These are phyloP conservation scores for Anguilla megastoma DNA, from an alignment of 2,797 vertebrate genomes.

Conservation along the genomic window DNA sequence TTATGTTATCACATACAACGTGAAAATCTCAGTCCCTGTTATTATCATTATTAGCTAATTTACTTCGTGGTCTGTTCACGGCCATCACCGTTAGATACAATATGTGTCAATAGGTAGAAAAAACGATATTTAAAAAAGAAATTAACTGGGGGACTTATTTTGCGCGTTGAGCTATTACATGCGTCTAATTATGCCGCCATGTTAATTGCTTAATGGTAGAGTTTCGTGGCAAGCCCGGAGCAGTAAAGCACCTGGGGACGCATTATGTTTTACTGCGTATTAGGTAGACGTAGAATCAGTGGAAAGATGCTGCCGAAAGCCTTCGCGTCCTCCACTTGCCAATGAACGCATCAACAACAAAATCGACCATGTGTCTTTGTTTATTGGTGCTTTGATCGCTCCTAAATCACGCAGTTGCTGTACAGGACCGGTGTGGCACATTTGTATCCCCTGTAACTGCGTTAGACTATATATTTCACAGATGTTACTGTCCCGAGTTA, in stretches of 20 bases:
- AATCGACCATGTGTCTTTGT: conserved; percentile 8
- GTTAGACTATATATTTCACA: background rate
- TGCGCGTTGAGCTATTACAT: background rate
- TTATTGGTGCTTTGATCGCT: conserved; percentile 19
- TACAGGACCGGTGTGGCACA: conserved; percentile 28
- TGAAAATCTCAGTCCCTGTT: background rate
- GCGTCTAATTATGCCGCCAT: background rate
- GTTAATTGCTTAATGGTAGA: conserved; percentile 10
- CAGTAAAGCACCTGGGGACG: background rate
- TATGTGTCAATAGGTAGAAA: background rate
- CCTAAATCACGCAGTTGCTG: conserved; percentile 45
- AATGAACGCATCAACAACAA: conserved; percentile 16
- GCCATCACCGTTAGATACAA: background rate
- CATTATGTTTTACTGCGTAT: conserved; percentile 27
- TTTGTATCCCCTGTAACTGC: background rate
- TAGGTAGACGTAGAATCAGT: conserved; percentile 33
- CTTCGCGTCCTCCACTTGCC: conserved; percentile 3
- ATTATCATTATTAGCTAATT: background rate
- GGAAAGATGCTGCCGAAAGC: conserved; percentile 16
- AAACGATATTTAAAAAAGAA: background rate
- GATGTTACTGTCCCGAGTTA: background rate
- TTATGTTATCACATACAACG: background rate
- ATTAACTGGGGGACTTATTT: background rate
- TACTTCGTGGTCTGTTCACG: background rate
- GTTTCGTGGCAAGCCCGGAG: background rate